Conservation (phyloP, 2,113 vertebrate genomes). For the Nycticebus coucang region DNA sequence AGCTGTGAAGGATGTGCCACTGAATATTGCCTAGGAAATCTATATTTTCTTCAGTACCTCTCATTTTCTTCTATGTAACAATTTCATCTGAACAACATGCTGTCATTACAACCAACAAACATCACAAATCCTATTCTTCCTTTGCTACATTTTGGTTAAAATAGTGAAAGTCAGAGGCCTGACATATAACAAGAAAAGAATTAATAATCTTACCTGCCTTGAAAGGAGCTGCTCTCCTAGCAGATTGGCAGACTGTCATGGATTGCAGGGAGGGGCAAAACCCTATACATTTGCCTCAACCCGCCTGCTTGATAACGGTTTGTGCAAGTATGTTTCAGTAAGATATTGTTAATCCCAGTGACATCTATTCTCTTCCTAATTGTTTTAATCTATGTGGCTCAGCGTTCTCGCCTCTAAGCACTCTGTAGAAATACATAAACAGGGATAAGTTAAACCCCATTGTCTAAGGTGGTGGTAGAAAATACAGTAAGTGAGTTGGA, state of each 20-base stretch:
- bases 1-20: neutral
- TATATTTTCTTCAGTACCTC: neutral
- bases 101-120: neutral
- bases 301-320: neutral
- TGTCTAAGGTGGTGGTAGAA: neutral
- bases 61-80: neutral
- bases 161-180: neutral
- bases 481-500: constrained; percentile 12
- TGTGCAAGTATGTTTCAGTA: neutral
- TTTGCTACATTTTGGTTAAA: constrained; percentile 18
- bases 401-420: neutral
- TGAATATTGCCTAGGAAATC: neutral
- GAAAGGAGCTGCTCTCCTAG: neutral
- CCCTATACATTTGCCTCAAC: neutral
- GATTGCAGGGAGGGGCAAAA: neutral
- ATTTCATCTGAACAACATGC: neutral
- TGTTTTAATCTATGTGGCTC: neutral
- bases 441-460: neutral
- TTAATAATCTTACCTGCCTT: neutral
- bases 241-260: neutral
- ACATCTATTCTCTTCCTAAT: neutral
- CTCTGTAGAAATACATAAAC: neutral
- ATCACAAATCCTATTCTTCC: neutral
- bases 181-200: neutral
- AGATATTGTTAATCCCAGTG: constrained; percentile 8